Conservation (phyloP, 2,113 vertebrate genomes). For the Thunnus maccoyii region DNA sequence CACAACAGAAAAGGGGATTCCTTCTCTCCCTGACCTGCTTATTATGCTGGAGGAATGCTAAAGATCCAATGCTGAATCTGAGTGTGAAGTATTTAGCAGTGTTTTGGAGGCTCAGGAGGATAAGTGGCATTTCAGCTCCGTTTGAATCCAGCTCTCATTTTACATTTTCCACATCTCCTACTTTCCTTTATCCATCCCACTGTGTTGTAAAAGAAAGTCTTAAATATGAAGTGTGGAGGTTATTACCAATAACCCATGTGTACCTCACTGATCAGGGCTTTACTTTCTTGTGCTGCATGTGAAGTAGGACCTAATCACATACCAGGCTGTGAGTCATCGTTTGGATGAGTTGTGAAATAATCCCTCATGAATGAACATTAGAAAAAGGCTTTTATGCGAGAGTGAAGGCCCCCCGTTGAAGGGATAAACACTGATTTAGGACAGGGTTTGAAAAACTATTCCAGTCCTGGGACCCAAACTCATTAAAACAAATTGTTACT, state of each 20-base stretch:
- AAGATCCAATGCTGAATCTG: slow-evolving; percentile 45
- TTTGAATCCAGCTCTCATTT: slow-evolving; percentile 34
- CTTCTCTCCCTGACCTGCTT: slow-evolving; percentile 51
- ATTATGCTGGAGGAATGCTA: slow-evolving; percentile 59
- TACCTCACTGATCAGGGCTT: slow-evolving; percentile 16
- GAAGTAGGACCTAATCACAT: slow-evolving; percentile 65
- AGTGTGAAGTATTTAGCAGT: slow-evolving; percentile 52
- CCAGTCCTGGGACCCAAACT: slow-evolving; percentile 17
- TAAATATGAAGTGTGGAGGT: slow-evolving; percentile 13
- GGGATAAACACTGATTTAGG: slow-evolving; percentile 57
- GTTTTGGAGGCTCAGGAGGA: slow-evolving; percentile 47
- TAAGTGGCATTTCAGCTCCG: slow-evolving; percentile 46
- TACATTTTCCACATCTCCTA: neutral
- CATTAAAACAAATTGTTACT: slow-evolving; percentile 37
- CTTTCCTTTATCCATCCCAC: neutral
- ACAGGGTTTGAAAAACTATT: slow-evolving; percentile 23
- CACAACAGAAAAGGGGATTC: slow-evolving; percentile 60
- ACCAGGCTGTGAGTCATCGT: slow-evolving; percentile 73
- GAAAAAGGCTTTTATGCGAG: slow-evolving; percentile 64
- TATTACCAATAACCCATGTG: neutral
- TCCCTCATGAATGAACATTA: slow-evolving; percentile 70
- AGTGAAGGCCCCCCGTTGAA: slow-evolving; percentile 30
- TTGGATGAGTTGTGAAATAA: slow-evolving; percentile 77
- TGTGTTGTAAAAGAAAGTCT: neutral
- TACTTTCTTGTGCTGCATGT: slow-evolving; percentile 6